phyloP scores from a whole-genome alignment of 2,113 vertebrate species.

The Megalops atlanticus region DNA sequence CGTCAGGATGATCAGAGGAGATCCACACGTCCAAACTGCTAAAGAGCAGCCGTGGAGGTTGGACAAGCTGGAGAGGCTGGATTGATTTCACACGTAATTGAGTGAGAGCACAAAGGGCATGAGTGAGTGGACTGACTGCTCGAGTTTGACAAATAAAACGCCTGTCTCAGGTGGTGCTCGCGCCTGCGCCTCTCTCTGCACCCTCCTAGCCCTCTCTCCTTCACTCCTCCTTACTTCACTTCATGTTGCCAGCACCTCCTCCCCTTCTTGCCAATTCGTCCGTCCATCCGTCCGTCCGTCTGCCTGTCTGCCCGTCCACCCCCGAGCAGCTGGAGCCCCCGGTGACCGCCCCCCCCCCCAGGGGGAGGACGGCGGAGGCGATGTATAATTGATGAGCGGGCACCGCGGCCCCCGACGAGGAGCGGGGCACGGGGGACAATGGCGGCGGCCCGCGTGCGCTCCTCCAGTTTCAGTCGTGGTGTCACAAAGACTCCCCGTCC shows the following conservation, averaged over 20 bases:
- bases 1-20: no score
- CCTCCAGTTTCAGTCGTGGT: slow-evolving; percentile 64
- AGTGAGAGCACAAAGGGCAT: no score
- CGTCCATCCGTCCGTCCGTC: slow-evolving; percentile 6
- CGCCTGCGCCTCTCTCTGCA: background rate
- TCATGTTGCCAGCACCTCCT: background rate
- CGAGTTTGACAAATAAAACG: no score
- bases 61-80: no score
- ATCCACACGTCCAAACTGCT: no score
- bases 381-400: slow-evolving; percentile 77
- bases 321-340: background rate
- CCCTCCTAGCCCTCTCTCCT: background rate
- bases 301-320: background rate
- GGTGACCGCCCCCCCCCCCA: background rate
- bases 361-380: slow-evolving; percentile 38
- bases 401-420: slow-evolving; percentile 58
- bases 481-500: slow-evolving; percentile 53
- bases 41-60: no score
- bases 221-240: background rate
- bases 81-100: no score
- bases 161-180: no score
- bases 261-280: slow-evolving; percentile 3
- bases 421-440: slow-evolving; percentile 57
- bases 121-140: no score
- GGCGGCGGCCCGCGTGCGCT: slow-evolving; percentile 41